Conservation (phyloP, 2,888 invertebrate genomes). For the Andrena trimmerana region DNA sequence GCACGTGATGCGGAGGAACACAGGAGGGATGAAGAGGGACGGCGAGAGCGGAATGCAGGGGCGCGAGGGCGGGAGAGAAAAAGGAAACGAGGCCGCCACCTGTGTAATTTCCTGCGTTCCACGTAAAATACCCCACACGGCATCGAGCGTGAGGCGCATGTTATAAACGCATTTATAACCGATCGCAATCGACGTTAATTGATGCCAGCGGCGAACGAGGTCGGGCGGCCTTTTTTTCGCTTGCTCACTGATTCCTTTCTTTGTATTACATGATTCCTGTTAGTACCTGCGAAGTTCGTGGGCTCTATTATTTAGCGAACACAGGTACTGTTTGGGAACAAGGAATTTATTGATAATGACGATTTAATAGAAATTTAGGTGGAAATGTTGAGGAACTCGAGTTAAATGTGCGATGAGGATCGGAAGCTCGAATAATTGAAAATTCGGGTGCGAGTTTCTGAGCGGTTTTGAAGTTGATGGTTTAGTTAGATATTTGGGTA, state of each 20-base stretch:
- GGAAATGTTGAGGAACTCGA: too few relatives aligned
- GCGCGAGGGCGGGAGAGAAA: neutral
- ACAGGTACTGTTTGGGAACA: neutral
- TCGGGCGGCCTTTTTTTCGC: slow-evolving; percentile 22
- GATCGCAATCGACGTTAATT: slow-evolving; percentile 77
- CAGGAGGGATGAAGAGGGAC: neutral
- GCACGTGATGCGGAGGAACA: slow-evolving; percentile 4
- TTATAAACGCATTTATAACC: slow-evolving; percentile 73
- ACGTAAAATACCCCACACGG: slow-evolving; percentile 62
- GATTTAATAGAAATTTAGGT: too few relatives aligned
- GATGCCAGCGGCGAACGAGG: slow-evolving; percentile 43
- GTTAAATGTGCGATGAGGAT: too few relatives aligned
- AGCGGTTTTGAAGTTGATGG: too few relatives aligned
- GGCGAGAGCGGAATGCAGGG: slow-evolving; percentile 1
- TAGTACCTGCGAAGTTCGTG: neutral
- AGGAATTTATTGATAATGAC: neutral
- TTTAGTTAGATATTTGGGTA: too few relatives aligned
- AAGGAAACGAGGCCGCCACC: slow-evolving; percentile 25
- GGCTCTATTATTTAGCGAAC: neutral
- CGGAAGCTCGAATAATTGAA: too few relatives aligned
- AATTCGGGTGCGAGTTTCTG: too few relatives aligned
- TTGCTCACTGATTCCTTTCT: slow-evolving; percentile 7
- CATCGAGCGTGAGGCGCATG: slow-evolving; percentile 68
- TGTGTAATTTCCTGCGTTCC: slow-evolving; percentile 67
- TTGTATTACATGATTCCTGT: slow-evolving; percentile 32